phyloP scores from a whole-genome alignment of 1,140 invertebrate genomes.

The Lanistes nyassanus region DNA sequence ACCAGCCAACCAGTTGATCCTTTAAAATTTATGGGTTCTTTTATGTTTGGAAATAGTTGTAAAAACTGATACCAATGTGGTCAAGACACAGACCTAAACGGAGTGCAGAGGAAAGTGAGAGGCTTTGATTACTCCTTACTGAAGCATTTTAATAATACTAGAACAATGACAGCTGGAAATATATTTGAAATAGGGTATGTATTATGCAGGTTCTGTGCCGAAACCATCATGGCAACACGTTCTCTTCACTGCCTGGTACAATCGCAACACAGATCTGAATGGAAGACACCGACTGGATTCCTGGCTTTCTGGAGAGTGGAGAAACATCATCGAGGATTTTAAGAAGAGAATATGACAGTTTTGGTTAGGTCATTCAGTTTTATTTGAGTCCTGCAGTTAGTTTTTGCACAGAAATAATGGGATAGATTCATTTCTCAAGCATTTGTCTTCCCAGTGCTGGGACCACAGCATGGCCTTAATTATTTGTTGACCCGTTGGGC shows the following conservation, averaged over 20 bases:
- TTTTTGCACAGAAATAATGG: too few relatives aligned
- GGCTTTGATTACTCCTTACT: neutral
- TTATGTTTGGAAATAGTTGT: too few relatives aligned
- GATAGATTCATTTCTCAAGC: too few relatives aligned
- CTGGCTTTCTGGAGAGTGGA: constrained; percentile 48
- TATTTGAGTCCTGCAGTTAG: too few relatives aligned
- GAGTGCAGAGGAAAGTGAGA: neutral
- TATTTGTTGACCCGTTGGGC: too few relatives aligned
- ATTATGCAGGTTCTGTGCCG: constrained; percentile 24
- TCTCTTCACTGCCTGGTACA: constrained; percentile 41
- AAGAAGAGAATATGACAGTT: constrained; percentile 37
- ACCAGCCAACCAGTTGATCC: neutral
- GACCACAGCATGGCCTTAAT: too few relatives aligned
- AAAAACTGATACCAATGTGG: too few relatives aligned
- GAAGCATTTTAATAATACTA: neutral
- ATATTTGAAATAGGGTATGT: too few relatives aligned
- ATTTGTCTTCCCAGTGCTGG: too few relatives aligned
- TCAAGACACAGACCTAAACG: neutral
- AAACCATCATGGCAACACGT: constrained; percentile 47
- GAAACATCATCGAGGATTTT: constrained; percentile 42
- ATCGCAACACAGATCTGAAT: constrained; percentile 27
- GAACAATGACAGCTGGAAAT: neutral
- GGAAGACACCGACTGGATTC: constrained; percentile 36
- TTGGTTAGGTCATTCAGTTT: too few relatives aligned
- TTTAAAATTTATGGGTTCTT: too few relatives aligned